A percentile compares a stretch with the other conserved stretches of the same genome.
phyloP scores from a whole-genome alignment of 2,888 invertebrate species.

The Stenolophus ochropezus region DNA sequence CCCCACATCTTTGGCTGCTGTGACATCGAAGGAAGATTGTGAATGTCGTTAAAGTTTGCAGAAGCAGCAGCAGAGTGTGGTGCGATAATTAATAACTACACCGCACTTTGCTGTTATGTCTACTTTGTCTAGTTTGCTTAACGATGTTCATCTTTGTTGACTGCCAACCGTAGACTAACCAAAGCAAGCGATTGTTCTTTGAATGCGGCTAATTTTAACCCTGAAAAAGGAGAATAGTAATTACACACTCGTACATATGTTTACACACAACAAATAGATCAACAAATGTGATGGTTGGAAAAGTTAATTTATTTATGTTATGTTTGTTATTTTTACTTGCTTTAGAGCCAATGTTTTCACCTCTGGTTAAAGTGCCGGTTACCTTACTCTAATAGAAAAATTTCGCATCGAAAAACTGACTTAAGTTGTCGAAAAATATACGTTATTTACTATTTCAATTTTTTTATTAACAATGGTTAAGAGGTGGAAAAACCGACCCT shows the following conservation, averaged over 20 bases:
- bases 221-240: neutral
- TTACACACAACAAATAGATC: neutral
- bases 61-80: neutral
- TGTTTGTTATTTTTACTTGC: too few species aligned
- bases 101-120: constrained; percentile 36
- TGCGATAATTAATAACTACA: constrained; percentile 34
- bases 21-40: constrained; percentile 30
- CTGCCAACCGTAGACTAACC: constrained; percentile 9
- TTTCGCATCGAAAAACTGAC: too few species aligned
- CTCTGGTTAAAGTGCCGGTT: too few species aligned
- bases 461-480: too few species aligned
- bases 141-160: constrained; percentile 35
- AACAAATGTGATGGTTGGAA: neutral
- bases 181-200: neutral
- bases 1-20: neutral
- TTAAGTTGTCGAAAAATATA: too few species aligned
- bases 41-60: constrained; percentile 33
- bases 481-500: too few species aligned
- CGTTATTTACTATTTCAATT: too few species aligned
- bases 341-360: too few species aligned
- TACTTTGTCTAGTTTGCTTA: constrained; percentile 28
- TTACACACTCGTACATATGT: neutral
- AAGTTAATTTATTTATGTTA: too few species aligned
- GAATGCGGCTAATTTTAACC: neutral
- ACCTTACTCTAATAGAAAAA: too few species aligned